Base-by-base conservation (phyloP, 35 echinoderm and acorn worm species). In the Diadema setosum region DNA sequence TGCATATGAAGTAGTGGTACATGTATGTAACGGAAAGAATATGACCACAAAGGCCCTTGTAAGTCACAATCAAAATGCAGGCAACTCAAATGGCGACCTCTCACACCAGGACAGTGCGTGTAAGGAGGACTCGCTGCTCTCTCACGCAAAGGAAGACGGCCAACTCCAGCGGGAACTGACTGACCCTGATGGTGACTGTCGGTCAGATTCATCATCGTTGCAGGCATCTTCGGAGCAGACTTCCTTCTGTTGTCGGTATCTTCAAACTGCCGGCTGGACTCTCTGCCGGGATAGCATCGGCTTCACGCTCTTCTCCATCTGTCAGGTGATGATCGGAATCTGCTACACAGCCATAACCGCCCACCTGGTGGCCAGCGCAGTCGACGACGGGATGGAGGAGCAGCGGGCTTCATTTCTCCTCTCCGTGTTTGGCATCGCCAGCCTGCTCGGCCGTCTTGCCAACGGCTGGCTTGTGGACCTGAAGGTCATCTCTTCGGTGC, bases 301-400 rank as follows among this genome's bases (percentile, higher is more conserved):
- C 25, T 89, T 89, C 39, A 75, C 26, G 11, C 41, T 82, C 45
- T 82, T 80, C 9, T 34, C 46, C 36, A 31, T 40, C 3, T 67
- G 45, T 24, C 36, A 80, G 17, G 12, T 61, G 1, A 33, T 23
- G 27, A 60, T 52, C 18, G 69, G 70, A 12, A 9, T 78, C 7
- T 59, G 46, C 32, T 89, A 83, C 31, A 56, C 48, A 37, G 52
- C 45, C 14, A 63, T 73, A 17, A 15, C 65, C 46, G 42, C 87
- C 20, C 74, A 89, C 57, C 25, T 89, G 16, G 76, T 78, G 17
- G 87, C 87, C 20, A 80, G 74, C 24, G 87, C 75, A 6, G 52
- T 60, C 46, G 56, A 37, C 44, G 49, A 42, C 0, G 76, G 57
- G 8, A 45, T 89, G 17, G 44, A 57, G 1, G 76, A 89, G 43